Base-by-base conservation (phyloP, 2,888 invertebrate genomes). In the Axea sp. region DNA sequence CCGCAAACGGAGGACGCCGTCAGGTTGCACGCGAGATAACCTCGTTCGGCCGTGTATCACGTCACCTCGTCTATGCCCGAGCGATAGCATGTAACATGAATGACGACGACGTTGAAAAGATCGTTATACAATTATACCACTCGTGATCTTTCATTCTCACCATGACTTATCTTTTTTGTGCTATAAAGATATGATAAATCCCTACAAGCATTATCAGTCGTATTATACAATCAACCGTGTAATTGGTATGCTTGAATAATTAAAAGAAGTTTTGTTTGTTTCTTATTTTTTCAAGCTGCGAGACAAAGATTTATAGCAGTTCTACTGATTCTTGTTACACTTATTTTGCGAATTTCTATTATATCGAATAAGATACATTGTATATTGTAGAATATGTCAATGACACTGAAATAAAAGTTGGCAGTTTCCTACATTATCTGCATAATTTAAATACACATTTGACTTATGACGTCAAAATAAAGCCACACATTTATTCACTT, bases 41-140 rank as follows among this genome's bases (percentile, higher is more conserved):
- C 77, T 74, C 78, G 75, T 75, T 78, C 68, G 62, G 47, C 49
- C 78, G 77, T 79, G 79, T 80, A 80, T 80, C 80, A 74, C 74
- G 77, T 78, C 80, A 78, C 77, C 78, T 79, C 69, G 77, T 77
- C 77, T 73, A 77, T 74, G 74, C 75, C 75, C 73, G 76, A 77
- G 77, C 76, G 80, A 79, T 79, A 77, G 76, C 60, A 53, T 37
- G 57, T 59, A 76, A 78, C 78, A 77, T 79, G 79, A 78, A 79
- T 79, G 79, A 79, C 77, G 77, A 77, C 64, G 64, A 73, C 55
- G 51, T 73, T 57, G 65, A 51, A 47, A 65, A 75, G 62, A 64
- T 72, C 68, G 53, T 67, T 72, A 64, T 59, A 60, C 64, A 64
- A 65, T 75, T 64, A 75, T 64, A 55, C 51, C 49, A 35, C 37